Evolutionary conservation across 1,140 invertebrate species (phyloP), one percentile per base, ranked within the genome.

Genomic region (Trachelipus rathkii): DNA sequence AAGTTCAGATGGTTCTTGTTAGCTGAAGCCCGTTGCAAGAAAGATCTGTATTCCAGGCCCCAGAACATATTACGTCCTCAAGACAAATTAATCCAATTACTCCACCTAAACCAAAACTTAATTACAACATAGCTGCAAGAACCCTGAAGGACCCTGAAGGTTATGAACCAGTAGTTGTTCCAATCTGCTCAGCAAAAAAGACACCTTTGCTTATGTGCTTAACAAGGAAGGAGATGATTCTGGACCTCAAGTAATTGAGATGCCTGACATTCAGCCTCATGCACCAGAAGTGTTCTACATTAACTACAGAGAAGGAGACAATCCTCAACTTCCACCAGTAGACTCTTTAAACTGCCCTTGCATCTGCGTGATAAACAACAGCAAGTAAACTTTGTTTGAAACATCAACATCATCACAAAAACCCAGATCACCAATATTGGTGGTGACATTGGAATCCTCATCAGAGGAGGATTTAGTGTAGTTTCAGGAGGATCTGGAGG

Each of bases 281-380:
- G 23, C 68, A 21, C 79, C 79, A 44, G 77, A 81, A 73, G 75
- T 81, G 45, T 78, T 67, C 79, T 81, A 78, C 75, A 72, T 81
- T 72, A 81, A 81, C 69, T 81, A 81, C 74, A 77, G 69, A 15
- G 79, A 81, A 3, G 77, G 77, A 4, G 79, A 81, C n/a, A 81
- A 78, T 75, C 77, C 79, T 19, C 46, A 68, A 7, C 77, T 81
- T 9, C 79, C 79, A 44, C 69, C 43, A 44, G 73, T 73, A 44
- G 75, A 78, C 72, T n/a, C 77, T 81, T 33, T 75, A 77, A 43
- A 74, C 74, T 33, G 79, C 77, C 44, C 77, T 81, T 69, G 72
- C 75, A 53, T 53, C 77, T 11, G 77, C 79, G n/a, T n/a, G 15
- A 44, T 72, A 0, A 67, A 75, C 43, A 46, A n/a, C n/a, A 78